phyloP scores from a whole-genome alignment of 2,888 invertebrate species.

The Protodeltote pygarga region DNA sequence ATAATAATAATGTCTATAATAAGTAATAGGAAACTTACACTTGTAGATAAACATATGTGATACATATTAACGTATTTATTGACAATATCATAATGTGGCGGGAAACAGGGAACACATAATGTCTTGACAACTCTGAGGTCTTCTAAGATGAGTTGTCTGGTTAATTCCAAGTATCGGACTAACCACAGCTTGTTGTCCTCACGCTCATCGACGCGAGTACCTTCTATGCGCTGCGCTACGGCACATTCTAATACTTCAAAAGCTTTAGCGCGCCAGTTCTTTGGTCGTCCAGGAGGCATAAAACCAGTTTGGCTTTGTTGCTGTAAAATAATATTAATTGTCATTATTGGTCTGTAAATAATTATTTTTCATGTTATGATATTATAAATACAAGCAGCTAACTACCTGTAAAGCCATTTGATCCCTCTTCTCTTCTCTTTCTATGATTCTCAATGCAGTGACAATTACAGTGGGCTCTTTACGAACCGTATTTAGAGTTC shows the following conservation, averaged over 20 bases:
- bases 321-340: conserved; percentile 62
- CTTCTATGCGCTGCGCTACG: conserved; percentile 95
- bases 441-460: conserved; percentile 97
- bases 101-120: conserved; percentile 97
- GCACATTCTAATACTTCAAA: conserved; percentile 93
- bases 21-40: conserved; percentile 88
- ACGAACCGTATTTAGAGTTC: conserved; percentile 97
- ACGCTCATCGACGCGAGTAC: conserved; percentile 97
- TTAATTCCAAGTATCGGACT: conserved; percentile 96
- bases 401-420: conserved; percentile 91
- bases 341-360: neutral
- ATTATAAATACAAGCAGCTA: neutral
- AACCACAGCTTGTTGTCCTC: conserved; percentile 98
- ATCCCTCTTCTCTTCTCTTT: conserved; percentile 98
- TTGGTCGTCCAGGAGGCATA: conserved; percentile 97
- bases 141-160: conserved; percentile 94
- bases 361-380: neutral
- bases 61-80: conserved; percentile 97
- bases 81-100: conserved; percentile 97
- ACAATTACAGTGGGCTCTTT: conserved; percentile 98
- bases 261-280: conserved; percentile 95
- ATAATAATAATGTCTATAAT: too few species aligned
- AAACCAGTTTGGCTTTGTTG: conserved; percentile 94
- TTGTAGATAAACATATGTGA: conserved; percentile 93
- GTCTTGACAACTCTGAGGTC: conserved; percentile 97